Base-by-base conservation (phyloP, 1,140 invertebrate genomes). In the Drosophila orosa region DNA sequence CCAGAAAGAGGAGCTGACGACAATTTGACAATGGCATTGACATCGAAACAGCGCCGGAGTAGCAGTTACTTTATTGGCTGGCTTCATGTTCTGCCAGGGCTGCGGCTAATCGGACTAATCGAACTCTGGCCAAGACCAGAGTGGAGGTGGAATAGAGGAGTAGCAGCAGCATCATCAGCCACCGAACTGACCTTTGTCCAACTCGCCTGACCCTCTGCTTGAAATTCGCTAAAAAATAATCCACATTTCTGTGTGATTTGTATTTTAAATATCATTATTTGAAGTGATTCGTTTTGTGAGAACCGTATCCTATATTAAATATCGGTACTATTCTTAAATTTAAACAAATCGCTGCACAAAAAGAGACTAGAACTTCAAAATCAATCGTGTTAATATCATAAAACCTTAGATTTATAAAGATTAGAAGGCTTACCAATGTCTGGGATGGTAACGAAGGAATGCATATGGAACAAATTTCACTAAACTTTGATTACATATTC, bases 11-110 rank as follows among this genome's bases (percentile, higher is more conserved):
- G 17, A 13, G 57, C 24, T 54, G 27, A 40, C 39, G 19, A 54
- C 57, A 65, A 73, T 56, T 73, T 47, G 67, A 50, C 76, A 83
- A 79, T 77, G 83, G 57, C 83, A 87, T 89, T 87, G 83, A 87
- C 84, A 87, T 80, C 76, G 77, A 87, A 86, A 47, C 55, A 22
- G 19, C 59, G 25, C 10, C 40, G 39, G 39, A 33, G 25, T 25
- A 48, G 59, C 22, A 57, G 25, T 58, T 24, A 24, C 19, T 69
- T 48, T 71, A 68, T 66, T 66, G 35, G 59, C 13, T 50, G 37
- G 59, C 19, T 67, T 27, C 40, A 58, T 58, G 40, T 68, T 25
- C 17, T 48, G 52, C 40, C 61, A 71, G 63, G 67, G 66, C 50
- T 62, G 60, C 35, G 39, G 35, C 25, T 55, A 37, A 71, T 27